phyloP scores from a whole-genome alignment of 1,140 invertebrate species.

The Lepidurus couesii region DNA sequence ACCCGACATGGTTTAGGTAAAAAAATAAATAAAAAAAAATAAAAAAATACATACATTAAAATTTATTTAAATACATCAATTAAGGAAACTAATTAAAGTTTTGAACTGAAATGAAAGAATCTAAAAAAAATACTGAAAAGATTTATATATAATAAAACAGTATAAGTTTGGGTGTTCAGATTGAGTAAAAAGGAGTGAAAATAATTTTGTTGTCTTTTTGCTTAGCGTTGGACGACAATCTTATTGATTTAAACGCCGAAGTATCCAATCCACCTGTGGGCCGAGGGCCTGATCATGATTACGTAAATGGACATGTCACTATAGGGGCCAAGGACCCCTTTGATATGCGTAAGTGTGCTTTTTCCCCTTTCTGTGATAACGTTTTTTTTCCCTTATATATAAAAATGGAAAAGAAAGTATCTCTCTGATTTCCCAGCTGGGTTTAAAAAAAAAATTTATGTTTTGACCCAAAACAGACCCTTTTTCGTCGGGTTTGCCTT shows the following conservation, averaged over 20 bases:
- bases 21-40: no score
- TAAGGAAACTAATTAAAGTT: no score
- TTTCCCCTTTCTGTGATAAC: not conserved
- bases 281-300: conserved; percentile 53
- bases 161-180: no score
- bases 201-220: not conserved
- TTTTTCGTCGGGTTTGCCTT: conserved; percentile 56
- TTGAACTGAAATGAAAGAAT: no score
- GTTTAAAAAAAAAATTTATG: no score
- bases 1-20: conserved; percentile 24
- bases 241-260: conserved; percentile 64
- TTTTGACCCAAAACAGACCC: conserved; percentile 52
- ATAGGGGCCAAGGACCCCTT: conserved; percentile 68
- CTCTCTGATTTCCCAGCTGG: no score
- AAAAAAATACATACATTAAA: no score
- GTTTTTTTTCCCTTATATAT: no score
- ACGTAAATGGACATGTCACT: conserved; percentile 61
- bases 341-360: conserved; percentile 76
- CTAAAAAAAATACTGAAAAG: no score
- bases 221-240: conserved; percentile 53
- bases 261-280: conserved; percentile 47
- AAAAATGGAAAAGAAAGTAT: no score
- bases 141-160: no score
- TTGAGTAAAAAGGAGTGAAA: not conserved
- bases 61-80: no score